A percentile compares a stretch with the other conserved stretches of the same genome.
These are phyloP conservation scores for Hipposideros larvatus DNA, from an alignment of 2,797 vertebrate species.

Conservation along the genomic window DNA sequence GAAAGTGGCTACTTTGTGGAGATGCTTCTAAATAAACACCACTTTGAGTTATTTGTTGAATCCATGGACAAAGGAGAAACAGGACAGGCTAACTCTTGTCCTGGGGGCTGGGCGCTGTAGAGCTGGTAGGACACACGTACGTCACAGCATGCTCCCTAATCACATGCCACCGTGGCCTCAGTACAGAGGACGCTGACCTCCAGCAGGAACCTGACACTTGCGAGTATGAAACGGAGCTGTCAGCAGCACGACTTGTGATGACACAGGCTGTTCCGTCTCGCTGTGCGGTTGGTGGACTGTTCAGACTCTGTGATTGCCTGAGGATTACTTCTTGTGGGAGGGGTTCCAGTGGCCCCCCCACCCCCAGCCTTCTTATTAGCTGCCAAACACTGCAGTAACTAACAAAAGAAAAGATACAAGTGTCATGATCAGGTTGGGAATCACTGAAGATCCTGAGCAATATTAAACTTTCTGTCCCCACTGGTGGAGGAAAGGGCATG, in stretches of 20 bases:
- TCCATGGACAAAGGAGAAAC: neutral
- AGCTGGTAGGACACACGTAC: neutral
- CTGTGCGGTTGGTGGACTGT: neutral
- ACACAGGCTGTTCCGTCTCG: neutral
- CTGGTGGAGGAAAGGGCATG: neutral
- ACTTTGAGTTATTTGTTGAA: neutral
- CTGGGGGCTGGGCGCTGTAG: accelerated
- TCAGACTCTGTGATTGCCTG: neutral
- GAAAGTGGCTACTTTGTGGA: neutral
- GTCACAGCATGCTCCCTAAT: neutral
- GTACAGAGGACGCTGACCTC: neutral
- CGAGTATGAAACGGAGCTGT: neutral
- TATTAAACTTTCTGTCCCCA: neutral
- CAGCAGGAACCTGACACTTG: neutral
- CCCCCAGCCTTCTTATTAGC: neutral
- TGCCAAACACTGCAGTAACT: neutral
- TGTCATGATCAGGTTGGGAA: neutral
- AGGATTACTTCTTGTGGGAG: neutral
- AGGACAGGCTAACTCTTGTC: neutral
- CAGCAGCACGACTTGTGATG: neutral
- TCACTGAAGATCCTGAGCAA: neutral
- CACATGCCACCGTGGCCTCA: neutral
- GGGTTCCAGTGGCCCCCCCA: neutral
- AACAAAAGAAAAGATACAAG: neutral
- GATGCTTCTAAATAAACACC: neutral